These are phyloP conservation scores for Gephyroberyx darwinii DNA, from an alignment of 2,797 vertebrate species.

Conservation along the genomic window DNA sequence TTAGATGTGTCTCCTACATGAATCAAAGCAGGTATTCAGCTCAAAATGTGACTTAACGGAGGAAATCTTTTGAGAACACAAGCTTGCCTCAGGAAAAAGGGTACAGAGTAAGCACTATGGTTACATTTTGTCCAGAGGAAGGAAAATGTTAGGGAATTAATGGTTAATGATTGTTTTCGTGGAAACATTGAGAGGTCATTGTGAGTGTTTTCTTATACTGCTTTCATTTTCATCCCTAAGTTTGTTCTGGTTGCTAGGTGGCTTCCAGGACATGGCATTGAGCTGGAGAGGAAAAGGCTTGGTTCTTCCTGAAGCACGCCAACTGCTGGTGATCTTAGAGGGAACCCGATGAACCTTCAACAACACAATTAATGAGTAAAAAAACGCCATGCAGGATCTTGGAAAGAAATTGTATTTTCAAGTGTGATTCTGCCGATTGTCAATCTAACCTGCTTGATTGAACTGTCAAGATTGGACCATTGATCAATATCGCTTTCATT, in stretches of 20 bases:
- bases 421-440: neutral
- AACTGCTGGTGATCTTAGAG: conserved; percentile 47
- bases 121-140: conserved; percentile 39
- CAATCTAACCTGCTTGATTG: neutral
- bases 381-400: conserved; percentile 17
- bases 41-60: conserved; percentile 10
- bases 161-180: conserved; percentile 49
- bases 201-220: conserved; percentile 29
- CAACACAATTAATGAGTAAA: conserved; percentile 30
- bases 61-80: conserved; percentile 2
- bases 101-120: neutral
- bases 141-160: conserved; percentile 38
- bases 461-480: neutral
- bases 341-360: conserved; percentile 38
- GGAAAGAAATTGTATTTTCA: neutral
- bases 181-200: conserved; percentile 52
- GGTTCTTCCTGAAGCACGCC: conserved; percentile 73
- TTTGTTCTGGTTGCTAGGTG: conserved; percentile 73
- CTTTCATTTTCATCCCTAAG: conserved; percentile 33
- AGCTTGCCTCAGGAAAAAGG: conserved; percentile 24
- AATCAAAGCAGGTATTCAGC: conserved; percentile 11
- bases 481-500: conserved; percentile 2
- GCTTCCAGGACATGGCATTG: conserved; percentile 67
- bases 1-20: neutral
- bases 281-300: conserved; percentile 76